Evolutionary conservation across 1,140 invertebrate genomes (phyloP).

Genomic region (Cydia splendana): DNA sequence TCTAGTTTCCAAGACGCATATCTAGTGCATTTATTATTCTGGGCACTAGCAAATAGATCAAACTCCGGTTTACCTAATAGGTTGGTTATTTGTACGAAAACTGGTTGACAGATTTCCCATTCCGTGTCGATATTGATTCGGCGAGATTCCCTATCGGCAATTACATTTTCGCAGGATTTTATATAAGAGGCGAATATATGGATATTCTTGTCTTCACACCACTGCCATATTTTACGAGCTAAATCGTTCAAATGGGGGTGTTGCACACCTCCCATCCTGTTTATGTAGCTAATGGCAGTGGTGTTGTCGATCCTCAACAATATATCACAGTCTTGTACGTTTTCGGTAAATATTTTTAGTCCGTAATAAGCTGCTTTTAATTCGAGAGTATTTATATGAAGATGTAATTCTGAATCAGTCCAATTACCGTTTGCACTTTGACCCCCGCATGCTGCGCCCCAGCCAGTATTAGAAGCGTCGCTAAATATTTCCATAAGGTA

Average conservation of each 20-base stretch:
- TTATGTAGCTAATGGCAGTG: slow-evolving; percentile 51
- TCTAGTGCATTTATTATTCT: slow-evolving; percentile 12
- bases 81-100: too few relatives aligned
- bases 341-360: slow-evolving; percentile 37
- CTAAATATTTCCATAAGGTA: slow-evolving; percentile 54
- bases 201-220: slow-evolving; percentile 47
- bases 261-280: slow-evolving; percentile 46
- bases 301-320: slow-evolving; percentile 50
- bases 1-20: slow-evolving; percentile 20
- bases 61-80: too few relatives aligned
- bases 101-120: too few relatives aligned
- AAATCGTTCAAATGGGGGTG: slow-evolving; percentile 41
- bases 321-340: slow-evolving; percentile 42
- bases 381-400: slow-evolving; percentile 54
- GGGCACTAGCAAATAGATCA: too few relatives aligned
- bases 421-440: slow-evolving; percentile 44
- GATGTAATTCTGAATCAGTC: slow-evolving; percentile 35
- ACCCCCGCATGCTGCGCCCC: slow-evolving; percentile 43
- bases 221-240: slow-evolving; percentile 46
- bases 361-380: slow-evolving; percentile 48
- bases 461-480: slow-evolving; percentile 52
- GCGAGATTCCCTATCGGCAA: slow-evolving; percentile 29
- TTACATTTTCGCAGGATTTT: slow-evolving; percentile 39
- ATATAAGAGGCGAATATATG: slow-evolving; percentile 53
- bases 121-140: too few relatives aligned